phyloP scores from a whole-genome alignment of 37 sponge, comb jelly and placozoan species.

The Amphimedon queenslandica region DNA sequence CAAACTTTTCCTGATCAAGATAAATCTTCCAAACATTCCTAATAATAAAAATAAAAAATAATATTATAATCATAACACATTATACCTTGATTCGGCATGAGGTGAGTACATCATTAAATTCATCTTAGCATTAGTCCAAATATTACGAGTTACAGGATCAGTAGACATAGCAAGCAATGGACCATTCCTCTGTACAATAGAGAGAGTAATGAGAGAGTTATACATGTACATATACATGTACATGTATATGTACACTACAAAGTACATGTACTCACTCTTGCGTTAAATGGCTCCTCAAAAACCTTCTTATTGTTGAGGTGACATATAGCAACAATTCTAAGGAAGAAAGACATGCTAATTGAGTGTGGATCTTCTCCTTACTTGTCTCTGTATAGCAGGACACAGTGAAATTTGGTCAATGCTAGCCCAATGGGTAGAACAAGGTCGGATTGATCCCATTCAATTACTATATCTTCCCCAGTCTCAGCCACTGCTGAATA shows the following conservation, averaged over 20 bases:
- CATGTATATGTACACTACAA: neutral
- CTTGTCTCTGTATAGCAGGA: constrained; percentile 81
- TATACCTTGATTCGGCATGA: constrained; percentile 36
- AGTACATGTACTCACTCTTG: constrained; percentile 21
- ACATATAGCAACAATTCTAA: constrained; percentile 67
- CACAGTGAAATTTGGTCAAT: constrained; percentile 81
- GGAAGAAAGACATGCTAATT: neutral
- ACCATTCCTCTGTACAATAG: constrained; percentile 27
- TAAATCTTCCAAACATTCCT: constrained; percentile 88
- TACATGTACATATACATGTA: neutral
- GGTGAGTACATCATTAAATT: constrained; percentile 16
- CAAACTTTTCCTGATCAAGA: constrained; percentile 77
- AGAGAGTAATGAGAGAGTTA: neutral
- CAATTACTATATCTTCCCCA: neutral
- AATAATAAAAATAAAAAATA: no score
- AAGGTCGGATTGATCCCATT: constrained; percentile 8
- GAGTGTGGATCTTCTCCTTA: constrained; percentile 11
- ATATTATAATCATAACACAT: no score
- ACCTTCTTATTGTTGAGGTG: constrained; percentile 60
- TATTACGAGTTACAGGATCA: constrained; percentile 31
- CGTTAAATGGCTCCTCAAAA: constrained; percentile 41
- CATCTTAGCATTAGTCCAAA: constrained; percentile 32
- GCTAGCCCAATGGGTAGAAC: constrained; percentile 47
- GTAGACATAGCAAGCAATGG: constrained; percentile 28
- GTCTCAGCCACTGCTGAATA: constrained; percentile 5